Evolutionary conservation across 2,888 invertebrate genomes (phyloP), one percentile per base, ranked within the genome.

Genomic region (Dorcus hopei): DNA sequence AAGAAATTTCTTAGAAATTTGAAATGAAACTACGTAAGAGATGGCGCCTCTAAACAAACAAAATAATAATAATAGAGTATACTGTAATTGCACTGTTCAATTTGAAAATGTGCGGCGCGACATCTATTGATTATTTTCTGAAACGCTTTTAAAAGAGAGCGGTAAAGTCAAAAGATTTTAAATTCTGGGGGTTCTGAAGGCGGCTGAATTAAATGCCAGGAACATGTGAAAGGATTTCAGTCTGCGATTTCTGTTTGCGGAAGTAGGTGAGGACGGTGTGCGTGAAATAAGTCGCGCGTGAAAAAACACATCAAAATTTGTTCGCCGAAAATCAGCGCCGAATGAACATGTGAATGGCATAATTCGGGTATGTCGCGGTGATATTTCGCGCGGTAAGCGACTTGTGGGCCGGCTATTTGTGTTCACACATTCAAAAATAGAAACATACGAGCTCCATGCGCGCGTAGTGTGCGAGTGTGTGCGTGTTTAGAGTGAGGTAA

Each of bases 401-500:
- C 51, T 50, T 38, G 51, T 51, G 38, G 9, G 19, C 38, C 43
- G 43, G 42, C 23, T 8, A 8, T 14, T 41, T 51, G 45, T 45
- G 52, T 42, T 16, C n/a, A 9, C 23, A 45, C 50, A 33, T 56
- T 50, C 51, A 56, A 56, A 50, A 51, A 56, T 43, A 50, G 56
- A 56, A 56, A 43, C 56, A 50, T 56, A 56, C 51, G 56, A 50
- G 56, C 45, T 56, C 50, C 26, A 45, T 26, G 43, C 33, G 38
- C 14, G 48, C 45, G 26, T 33, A 33, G 26, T 33, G 26, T 33
- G 26, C 3, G 26, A 33, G 26, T 38, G 50, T 49, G 55, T 55
- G 38, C 38, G 49, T 55, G 55, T 55, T 55, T 49, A 54, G 48
- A 55, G 51, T 56, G 56, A 56, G 56, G 56, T 56, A 56, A 56